Conservation (phyloP, 2,797 vertebrate species). For the Nasua narica region DNA sequence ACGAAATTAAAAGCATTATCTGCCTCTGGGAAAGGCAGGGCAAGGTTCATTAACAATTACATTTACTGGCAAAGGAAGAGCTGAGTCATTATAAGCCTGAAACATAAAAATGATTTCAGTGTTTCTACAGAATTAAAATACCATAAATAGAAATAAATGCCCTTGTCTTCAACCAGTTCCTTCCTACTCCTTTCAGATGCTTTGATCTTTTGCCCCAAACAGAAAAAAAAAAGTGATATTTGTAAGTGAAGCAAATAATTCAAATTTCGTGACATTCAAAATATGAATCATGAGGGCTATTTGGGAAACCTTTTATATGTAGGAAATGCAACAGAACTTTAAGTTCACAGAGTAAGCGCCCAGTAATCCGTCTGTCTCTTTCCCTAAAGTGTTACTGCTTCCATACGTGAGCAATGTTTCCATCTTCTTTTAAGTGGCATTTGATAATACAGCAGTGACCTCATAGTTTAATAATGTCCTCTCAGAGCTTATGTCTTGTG, state of each 20-base stretch:
- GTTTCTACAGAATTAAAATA: not conserved
- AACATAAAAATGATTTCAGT: not conserved
- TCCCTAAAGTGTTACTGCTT: not conserved
- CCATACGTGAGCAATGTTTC: not conserved
- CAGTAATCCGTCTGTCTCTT: not conserved
- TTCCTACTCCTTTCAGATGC: not conserved
- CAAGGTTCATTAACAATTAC: not conserved
- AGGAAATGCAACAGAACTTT: not conserved
- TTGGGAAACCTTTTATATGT: not conserved
- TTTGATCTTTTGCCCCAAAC: not conserved
- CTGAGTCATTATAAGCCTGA: not conserved
- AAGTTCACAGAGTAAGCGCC: not conserved
- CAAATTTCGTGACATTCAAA: not conserved
- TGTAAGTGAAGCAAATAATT: conserved; percentile 23
- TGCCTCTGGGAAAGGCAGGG: not conserved
- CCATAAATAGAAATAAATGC: not conserved
- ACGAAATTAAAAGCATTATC: conserved; percentile 7
- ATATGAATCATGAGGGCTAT: not conserved
- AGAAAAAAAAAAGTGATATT: not conserved
- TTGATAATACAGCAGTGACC: not conserved
- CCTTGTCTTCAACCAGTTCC: not conserved
- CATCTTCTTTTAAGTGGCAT: not conserved
- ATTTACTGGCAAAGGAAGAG: not conserved
- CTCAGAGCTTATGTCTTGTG: not conserved
- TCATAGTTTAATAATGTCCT: not conserved